A percentile compares a stretch with the other conserved stretches of the same genome.
phyloP scores from a whole-genome alignment of 1,140 invertebrate genomes.

The Eubasilissa regina region DNA sequence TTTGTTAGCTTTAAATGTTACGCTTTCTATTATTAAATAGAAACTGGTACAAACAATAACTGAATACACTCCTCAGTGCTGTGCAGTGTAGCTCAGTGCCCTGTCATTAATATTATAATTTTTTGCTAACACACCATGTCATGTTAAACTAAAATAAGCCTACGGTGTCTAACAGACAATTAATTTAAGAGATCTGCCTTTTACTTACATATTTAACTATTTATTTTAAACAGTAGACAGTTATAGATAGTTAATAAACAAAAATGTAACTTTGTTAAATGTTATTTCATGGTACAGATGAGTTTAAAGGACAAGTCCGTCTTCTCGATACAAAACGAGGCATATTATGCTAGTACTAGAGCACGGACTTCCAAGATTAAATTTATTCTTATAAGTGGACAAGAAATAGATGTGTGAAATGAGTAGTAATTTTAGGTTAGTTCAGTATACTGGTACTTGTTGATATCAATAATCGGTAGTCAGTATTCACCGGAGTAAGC shows the following conservation, averaged over 20 bases:
- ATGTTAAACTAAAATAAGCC: conserved; percentile 57
- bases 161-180: conserved; percentile 56
- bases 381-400: no score
- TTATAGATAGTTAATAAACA: conserved; percentile 17
- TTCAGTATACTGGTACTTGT: no score
- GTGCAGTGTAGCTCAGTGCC: conserved; percentile 45
- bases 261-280: conserved; percentile 36
- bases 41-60: conserved; percentile 39
- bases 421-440: no score
- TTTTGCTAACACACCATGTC: conserved; percentile 47
- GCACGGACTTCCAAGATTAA: no score
- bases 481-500: no score
- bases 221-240: conserved; percentile 48
- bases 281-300: conserved; percentile 21
- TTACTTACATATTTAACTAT: conserved; percentile 50
- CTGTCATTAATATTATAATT: conserved; percentile 48
- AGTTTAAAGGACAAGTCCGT: no score
- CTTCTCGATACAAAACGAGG: no score
- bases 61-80: conserved; percentile 44
- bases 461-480: no score
- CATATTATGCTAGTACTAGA: no score
- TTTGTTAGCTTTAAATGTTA: no score
- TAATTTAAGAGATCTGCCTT: conserved; percentile 58
- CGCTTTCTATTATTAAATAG: no score
- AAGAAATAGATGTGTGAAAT: no score